Evolutionary conservation across 2,113 vertebrate species (phyloP), one percentile per base, ranked within the genome.

Genomic region (Seriola aureovittata): DNA sequence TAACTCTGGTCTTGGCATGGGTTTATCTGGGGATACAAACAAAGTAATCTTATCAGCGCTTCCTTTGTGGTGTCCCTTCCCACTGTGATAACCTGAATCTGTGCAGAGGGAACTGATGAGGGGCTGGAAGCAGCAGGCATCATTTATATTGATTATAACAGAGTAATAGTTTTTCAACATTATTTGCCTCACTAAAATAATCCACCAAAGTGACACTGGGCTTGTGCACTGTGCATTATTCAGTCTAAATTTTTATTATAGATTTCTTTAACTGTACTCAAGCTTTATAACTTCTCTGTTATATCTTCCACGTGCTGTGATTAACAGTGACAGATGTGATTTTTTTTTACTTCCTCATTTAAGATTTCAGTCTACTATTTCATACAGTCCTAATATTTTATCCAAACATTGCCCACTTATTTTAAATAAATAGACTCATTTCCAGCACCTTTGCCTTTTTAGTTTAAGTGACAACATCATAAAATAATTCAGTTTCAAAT

Each of bases 11-110:
- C 81, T 81, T 71, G 82, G 32, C 75, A 34, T 59, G 84, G 71
- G 54, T 88, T 94, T 93, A 91, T 94, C 92, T 90, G 69, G 23
- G 74, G 75, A 81, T 85, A 84, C 83, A 94, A 94, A 94, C 91
- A 89, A 85, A 85, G 71, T 64, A 89, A 91, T 92, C 92, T 94
- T 95, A 95, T 95, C 94, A 88, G 76, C 19, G 12, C 82, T 94
- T 94, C 94, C 93, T 93, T 87, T 90, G 80, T 80, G 64, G 77
- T 62, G 71, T 83, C 62, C 25, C 32, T 79, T 84, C 89, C 88
- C 81, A 48, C 63, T 34, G 66, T 88, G 84, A 92, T 91, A 90
- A 73, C 75, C 72, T 65, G 60, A 86, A 88, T 92, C 71, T 82
- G 65, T 21, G 54, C 69, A 67, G 72, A 80, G 78, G 83, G 82